Base-by-base conservation (phyloP, 2,113 vertebrate species). In the Chloebia gouldiae region DNA sequence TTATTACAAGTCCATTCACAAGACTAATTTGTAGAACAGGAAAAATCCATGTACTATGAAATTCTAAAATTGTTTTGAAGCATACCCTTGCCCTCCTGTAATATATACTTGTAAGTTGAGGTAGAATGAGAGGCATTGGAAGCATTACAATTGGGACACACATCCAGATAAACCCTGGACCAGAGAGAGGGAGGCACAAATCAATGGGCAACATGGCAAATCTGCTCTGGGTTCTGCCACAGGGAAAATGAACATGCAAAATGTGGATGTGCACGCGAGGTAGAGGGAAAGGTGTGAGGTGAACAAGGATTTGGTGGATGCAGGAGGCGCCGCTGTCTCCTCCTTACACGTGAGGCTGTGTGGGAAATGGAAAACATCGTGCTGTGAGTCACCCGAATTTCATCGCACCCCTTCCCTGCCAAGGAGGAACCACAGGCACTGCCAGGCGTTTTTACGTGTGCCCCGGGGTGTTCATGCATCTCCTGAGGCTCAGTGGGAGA, bases 1-100 rank as follows among this genome's bases (percentile, higher is more conserved):
- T 95, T 95, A n/a, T 93, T 94, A 44, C 81, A 91, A 90, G 91
- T 81, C 78, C 82, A 54, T 82, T 96, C 82, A 77, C 80, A 75
- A 90, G 92, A 89, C 94, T 86, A 88, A 95, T 96, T 88, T 96
- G 89, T 93, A 93, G 90, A 93, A 66, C n/a, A 57, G 45, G 69
- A 54, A 56, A 90, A 82, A 81, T 50, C 15, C n/a, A 15, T 44
- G 54, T 44, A 33, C 73, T 68, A 21, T 37, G 28, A 72, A 91
- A 91, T 93, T 83, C 69, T 88, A 73, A 76, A 86, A 64, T 51
- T 78, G 69, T 91, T 94, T 95, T 14, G 17, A 86, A 96, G 57
- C 33, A 20, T 80, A 92, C 24, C 22, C 83, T 88, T 89, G 76
- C 84, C 39, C 75, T 82, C 73, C 84, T 92, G 78, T 93, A 97